Evolutionary conservation across 1,140 invertebrate species (phyloP).

Genomic region (Cydia pomonella): DNA sequence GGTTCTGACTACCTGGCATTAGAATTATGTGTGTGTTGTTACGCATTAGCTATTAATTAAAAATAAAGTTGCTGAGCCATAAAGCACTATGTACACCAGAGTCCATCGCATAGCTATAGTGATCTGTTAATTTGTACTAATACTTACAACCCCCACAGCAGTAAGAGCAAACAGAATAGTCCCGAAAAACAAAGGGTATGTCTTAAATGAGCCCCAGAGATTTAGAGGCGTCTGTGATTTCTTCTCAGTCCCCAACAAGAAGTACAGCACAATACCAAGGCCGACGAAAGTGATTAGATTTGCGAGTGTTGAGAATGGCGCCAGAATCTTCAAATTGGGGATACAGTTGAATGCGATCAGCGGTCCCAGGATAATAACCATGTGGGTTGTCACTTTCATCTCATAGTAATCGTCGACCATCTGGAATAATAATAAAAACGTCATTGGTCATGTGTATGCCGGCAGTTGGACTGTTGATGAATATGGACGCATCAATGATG

Average conservation of each 20-base stretch:
- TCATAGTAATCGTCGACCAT: conserved; percentile 75
- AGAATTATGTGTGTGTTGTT: no score
- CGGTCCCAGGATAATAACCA: conserved; percentile 85
- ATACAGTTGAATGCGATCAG: conserved; percentile 88
- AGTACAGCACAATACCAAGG: conserved; percentile 86
- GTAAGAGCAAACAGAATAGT: conserved; percentile 94
- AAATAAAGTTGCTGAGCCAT: not conserved
- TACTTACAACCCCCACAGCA: conserved; percentile 91
- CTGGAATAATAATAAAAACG: conserved; percentile 47
- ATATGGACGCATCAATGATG: conserved; percentile 27
- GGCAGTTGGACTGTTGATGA: conserved; percentile 7
- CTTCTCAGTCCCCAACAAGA: conserved; percentile 81
- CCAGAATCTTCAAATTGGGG: conserved; percentile 88
- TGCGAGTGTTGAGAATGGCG: conserved; percentile 90
- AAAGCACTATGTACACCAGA: not conserved
- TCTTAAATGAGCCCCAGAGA: conserved; percentile 79
- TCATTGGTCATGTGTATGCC: conserved; percentile 39
- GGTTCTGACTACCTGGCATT: no score
- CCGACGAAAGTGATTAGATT: conserved; percentile 88
- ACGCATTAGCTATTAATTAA: not conserved
- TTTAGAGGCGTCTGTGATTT: conserved; percentile 82
- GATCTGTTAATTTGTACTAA: not conserved
- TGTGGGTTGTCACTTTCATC: conserved; percentile 78
- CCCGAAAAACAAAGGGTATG: conserved; percentile 90
- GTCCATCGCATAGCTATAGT: conserved; percentile 2